Conservation (phyloP, 2,113 vertebrate species). For the Lophochroa leadbeateri region DNA sequence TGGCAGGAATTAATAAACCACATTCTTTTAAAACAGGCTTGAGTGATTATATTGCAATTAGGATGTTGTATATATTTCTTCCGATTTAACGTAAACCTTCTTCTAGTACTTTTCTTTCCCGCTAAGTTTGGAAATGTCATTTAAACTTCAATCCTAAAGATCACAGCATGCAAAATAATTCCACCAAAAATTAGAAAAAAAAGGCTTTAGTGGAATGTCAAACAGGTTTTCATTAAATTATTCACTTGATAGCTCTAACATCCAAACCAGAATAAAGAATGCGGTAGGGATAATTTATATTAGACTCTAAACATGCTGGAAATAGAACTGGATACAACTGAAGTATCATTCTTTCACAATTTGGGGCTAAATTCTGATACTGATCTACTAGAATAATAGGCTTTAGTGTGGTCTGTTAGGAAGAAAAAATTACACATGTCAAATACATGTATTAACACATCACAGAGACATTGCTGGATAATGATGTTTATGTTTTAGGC, state of each 20-base stretch:
- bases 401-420: not conserved
- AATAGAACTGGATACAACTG: not conserved
- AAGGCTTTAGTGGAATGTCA: not conserved
- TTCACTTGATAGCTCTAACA: not conserved
- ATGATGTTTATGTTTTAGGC: not conserved
- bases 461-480: not conserved
- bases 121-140: not conserved
- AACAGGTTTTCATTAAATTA: not conserved
- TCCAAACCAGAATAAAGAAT: not conserved
- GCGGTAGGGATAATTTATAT: not conserved
- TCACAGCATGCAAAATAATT: not conserved
- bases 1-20: constrained; percentile 6
- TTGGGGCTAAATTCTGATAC: not conserved
- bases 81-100: not conserved
- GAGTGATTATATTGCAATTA: not conserved
- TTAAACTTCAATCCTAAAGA: not conserved
- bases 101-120: not conserved
- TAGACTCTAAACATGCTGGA: not conserved
- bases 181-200: not conserved
- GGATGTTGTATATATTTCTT: constrained; percentile 2
- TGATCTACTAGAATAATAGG: not conserved
- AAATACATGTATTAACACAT: not conserved
- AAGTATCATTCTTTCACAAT: not conserved
- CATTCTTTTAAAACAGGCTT: not conserved
- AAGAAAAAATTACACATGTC: not conserved